Evolutionary conservation across 2,888 invertebrate species (phyloP).

Genomic region (Capitulum mitella): DNA sequence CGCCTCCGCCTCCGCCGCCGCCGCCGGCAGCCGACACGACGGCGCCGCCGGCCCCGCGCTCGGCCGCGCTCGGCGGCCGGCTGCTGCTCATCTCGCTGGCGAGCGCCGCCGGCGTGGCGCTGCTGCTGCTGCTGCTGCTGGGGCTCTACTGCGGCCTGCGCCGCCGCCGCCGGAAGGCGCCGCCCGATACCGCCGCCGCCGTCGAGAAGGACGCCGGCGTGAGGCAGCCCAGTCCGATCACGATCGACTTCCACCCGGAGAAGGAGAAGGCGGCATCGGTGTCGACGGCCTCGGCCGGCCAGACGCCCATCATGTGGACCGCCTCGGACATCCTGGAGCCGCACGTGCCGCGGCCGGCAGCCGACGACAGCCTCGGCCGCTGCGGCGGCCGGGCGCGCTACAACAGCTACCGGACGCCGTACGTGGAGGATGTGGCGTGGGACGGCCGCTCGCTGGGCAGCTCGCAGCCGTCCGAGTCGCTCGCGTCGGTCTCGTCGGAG

Average conservation of each 20-base stretch:
- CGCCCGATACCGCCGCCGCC: neutral
- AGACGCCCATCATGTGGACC: slow-evolving; percentile 31
- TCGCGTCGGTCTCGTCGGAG: slow-evolving; percentile 31
- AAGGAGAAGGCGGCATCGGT: neutral
- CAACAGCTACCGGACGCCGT: slow-evolving; percentile 28
- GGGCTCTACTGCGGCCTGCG: slow-evolving; percentile 31
- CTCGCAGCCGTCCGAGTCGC: slow-evolving; percentile 34
- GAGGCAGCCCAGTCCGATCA: neutral
- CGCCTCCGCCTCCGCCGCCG: slow-evolving; percentile 10
- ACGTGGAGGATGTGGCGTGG: slow-evolving; percentile 25
- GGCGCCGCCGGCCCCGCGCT: neutral
- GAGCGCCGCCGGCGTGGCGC: slow-evolving; percentile 31
- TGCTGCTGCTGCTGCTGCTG: slow-evolving; percentile 29
- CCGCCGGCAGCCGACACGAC: neutral
- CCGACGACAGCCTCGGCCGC: too few relatives aligned
- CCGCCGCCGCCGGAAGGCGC: slow-evolving; percentile 30
- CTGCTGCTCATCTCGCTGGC: slow-evolving; percentile 32
- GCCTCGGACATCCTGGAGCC: slow-evolving; percentile 32
- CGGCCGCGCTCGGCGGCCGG: slow-evolving; percentile 23
- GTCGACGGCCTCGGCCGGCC: slow-evolving; percentile 13
- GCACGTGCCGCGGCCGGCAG: slow-evolving; percentile 26
- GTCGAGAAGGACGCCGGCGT: neutral
- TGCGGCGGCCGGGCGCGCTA: neutral
- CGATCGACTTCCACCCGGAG: neutral
- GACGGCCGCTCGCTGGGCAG: slow-evolving; percentile 34